phyloP scores from a whole-genome alignment of 2,797 vertebrate species.

The Pipistrellus pipistrellus region DNA sequence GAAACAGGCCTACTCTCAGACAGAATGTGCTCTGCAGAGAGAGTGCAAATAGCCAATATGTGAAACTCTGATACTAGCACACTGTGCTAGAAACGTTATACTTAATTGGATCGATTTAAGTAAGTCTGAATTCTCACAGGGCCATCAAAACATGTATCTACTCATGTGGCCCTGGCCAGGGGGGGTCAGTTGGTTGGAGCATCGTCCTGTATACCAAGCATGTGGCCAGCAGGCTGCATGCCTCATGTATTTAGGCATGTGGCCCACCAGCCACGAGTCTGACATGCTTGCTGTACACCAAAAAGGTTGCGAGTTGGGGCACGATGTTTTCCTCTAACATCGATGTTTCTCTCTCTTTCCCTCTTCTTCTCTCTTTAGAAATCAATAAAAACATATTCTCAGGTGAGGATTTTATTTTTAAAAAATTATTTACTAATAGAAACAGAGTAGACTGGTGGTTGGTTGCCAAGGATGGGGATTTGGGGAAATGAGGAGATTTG shows the following conservation, averaged over 20 bases:
- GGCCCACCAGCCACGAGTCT: too few relatives aligned
- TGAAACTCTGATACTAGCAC: background rate
- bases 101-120: background rate
- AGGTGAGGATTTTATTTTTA: background rate
- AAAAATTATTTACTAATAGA: background rate
- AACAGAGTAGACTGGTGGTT: background rate
- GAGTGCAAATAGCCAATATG: background rate
- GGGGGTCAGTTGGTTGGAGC: background rate
- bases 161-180: background rate
- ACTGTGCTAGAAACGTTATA: background rate
- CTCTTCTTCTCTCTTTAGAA: background rate
- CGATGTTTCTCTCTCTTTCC: background rate
- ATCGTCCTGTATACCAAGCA: background rate
- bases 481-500: background rate
- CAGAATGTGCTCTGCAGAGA: background rate
- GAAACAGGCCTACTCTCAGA: slow-evolving; percentile 34
- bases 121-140: background rate
- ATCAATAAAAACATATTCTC: background rate
- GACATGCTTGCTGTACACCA: background rate
- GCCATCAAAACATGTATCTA: background rate
- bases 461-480: background rate
- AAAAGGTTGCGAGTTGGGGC: background rate
- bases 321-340: background rate
- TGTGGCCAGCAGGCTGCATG: too few relatives aligned
- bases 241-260: too few relatives aligned